Evolutionary conservation across 2,113 vertebrate species (phyloP), one percentile per base, ranked within the genome.

Genomic region (Mesitornis unicolor): DNA sequence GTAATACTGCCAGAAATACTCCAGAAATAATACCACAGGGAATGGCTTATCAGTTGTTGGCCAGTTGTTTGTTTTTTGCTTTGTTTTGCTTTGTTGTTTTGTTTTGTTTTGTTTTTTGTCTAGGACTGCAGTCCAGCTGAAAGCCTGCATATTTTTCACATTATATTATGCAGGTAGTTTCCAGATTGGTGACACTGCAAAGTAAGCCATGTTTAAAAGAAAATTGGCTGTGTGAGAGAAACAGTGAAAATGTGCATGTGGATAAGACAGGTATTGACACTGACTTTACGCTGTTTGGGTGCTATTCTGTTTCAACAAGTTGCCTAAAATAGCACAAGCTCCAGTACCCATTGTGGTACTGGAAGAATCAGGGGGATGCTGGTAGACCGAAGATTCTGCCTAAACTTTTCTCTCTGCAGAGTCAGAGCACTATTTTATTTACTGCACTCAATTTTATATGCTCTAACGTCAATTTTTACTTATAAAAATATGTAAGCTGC

Each of bases 281-380:
- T 38, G 51, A 63, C 14, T 57, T 95, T 48, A 36, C 25, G 15
- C 1, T 45, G 7, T 42, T 79, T 81, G 56, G 25, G 12, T 78
- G 43, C 3, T 40, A 3, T 33, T 70, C 6, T 40, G 1, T 54
- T 90, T 70, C 36, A 81, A 80, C 3, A 0, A 35, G 25, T 70
- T 68, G 38, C 43, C 9, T 28, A 47, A 77, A 70, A 47, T 16
- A 13, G 4, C 24, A 65, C 4, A 75, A 59, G 38, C 26, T 89
- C 33, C n/a, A 57, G 13, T 26, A 35, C 2, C 2, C 8, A 16
- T 35, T 81, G 13, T 45, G 47, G 5, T n/a, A 31, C 1, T 0
- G n/a, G 18, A n/a, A 73, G 90, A 70, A 56, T 26, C 16, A 33
- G 11, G 6, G 2, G 1, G 1, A 19, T 45, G 16, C 4, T 61